Percentiles rank a stretch among this genome's conserved stretches.
Conservation (phyloP, 1,140 invertebrate species). For the Cephus cinctus region DNA sequence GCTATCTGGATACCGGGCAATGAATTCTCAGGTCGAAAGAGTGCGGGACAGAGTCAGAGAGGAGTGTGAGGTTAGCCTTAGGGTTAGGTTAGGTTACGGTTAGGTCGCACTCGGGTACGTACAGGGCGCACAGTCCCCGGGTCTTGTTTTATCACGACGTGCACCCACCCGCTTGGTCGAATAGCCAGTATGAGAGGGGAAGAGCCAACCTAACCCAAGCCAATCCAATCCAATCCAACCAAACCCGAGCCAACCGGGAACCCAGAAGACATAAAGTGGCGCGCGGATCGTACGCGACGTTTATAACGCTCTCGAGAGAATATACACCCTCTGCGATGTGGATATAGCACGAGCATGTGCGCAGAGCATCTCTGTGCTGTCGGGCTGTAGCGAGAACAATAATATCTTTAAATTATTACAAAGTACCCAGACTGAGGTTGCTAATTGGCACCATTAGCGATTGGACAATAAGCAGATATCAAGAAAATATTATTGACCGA, state of each 20-base stretch:
- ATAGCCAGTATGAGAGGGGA: neutral
- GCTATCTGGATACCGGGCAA: neutral
- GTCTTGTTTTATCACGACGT: constrained; percentile 15
- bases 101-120: too few relatives aligned
- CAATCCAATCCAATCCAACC: too few relatives aligned
- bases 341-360: neutral
- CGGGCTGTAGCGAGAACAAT: constrained; percentile 9
- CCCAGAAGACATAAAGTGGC: constrained; percentile 16
- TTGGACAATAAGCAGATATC: too few relatives aligned
- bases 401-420: constrained; percentile 18
- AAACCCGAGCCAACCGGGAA: neutral
- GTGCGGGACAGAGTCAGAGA: neutral
- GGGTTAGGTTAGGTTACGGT: too few relatives aligned
- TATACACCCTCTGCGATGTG: neutral
- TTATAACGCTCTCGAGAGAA: constrained; percentile 18
- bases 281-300: constrained; percentile 14
- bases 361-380: neutral
- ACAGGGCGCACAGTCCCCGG: too few relatives aligned
- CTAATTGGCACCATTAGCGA: too few relatives aligned
- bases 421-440: too few relatives aligned
- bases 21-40: neutral
- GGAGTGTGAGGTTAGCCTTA: too few relatives aligned
- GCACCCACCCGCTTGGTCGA: neutral
- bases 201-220: too few relatives aligned
- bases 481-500: too few relatives aligned